Conservation (phyloP, 2,888 invertebrate species). For the Parnassius mnemosyne region DNA sequence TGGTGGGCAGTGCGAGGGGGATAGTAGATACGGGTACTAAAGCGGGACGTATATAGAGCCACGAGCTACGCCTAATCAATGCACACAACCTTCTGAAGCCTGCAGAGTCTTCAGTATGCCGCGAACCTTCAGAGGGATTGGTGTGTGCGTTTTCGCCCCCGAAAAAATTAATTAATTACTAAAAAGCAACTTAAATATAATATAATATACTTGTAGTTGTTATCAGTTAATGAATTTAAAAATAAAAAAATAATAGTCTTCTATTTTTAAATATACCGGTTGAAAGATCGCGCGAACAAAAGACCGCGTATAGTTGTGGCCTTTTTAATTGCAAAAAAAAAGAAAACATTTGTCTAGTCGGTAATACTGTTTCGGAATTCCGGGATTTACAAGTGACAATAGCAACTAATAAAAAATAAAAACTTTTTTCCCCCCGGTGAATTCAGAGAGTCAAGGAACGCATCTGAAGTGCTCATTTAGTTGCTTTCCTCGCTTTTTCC, state of each 20-base stretch:
- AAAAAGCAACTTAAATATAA: slow-evolving; percentile 35
- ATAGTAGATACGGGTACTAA: slow-evolving; percentile 36
- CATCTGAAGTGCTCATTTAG: slow-evolving; percentile 26
- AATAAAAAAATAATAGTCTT: neutral
- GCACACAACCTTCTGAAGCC: slow-evolving; percentile 64
- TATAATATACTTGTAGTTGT: slow-evolving; percentile 28
- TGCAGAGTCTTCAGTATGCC: slow-evolving; percentile 69
- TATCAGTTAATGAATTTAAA: too few relatives aligned
- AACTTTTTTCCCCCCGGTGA: slow-evolving; percentile 7
- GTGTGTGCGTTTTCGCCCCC: slow-evolving; percentile 40
- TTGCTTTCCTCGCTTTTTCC: slow-evolving; percentile 25
- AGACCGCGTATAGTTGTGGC: slow-evolving; percentile 50
- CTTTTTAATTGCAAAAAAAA: slow-evolving; percentile 39
- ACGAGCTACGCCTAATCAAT: slow-evolving; percentile 76
- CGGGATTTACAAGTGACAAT: slow-evolving; percentile 19
- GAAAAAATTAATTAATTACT: slow-evolving; percentile 44
- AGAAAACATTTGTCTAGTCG: slow-evolving; percentile 27
- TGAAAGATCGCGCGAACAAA: slow-evolving; percentile 39
- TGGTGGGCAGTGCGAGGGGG: slow-evolving; percentile 50
- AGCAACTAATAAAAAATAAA: neutral
- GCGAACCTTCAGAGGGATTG: slow-evolving; percentile 48
- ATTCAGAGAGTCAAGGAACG: slow-evolving; percentile 20
- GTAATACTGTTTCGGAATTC: slow-evolving; percentile 29
- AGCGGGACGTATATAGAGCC: slow-evolving; percentile 48
- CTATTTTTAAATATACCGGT: neutral